phyloP scores from a whole-genome alignment of 2,888 invertebrate species.

The Synanthedon andrenaeformis region DNA sequence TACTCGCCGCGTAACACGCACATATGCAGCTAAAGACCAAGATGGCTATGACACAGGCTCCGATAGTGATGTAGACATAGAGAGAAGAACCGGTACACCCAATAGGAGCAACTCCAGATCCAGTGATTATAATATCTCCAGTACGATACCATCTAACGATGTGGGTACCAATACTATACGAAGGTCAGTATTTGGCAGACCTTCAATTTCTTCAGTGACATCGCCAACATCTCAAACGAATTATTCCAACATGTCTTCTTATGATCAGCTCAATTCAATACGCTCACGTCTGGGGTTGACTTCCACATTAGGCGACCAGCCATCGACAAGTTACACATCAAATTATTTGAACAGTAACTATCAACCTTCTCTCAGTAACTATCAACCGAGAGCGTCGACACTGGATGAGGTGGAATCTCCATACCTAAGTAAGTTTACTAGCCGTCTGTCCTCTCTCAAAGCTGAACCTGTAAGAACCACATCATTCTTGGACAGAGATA shows the following conservation, averaged over 20 bases:
- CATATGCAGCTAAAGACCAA: slow-evolving; percentile 49
- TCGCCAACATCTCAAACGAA: slow-evolving; percentile 24
- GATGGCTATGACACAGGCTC: slow-evolving; percentile 79
- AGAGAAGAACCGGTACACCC: slow-evolving; percentile 47
- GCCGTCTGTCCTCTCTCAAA: slow-evolving; percentile 66
- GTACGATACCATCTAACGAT: slow-evolving; percentile 42
- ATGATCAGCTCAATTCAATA: slow-evolving; percentile 71
- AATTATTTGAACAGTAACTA: slow-evolving; percentile 20
- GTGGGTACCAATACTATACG: slow-evolving; percentile 43
- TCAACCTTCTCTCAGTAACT: neutral
- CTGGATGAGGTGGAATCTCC: slow-evolving; percentile 74
- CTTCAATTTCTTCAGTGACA: slow-evolving; percentile 41
- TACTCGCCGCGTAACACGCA: slow-evolving; percentile 63
- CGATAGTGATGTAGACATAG: slow-evolving; percentile 75
- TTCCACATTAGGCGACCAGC: slow-evolving; percentile 45
- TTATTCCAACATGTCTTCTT: slow-evolving; percentile 30
- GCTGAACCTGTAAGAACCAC: slow-evolving; percentile 41
- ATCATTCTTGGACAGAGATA: slow-evolving; percentile 40
- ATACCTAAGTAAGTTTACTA: slow-evolving; percentile 78
- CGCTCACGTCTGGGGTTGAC: slow-evolving; percentile 69
- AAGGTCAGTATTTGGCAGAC: slow-evolving; percentile 48
- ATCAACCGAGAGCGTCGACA: slow-evolving; percentile 37
- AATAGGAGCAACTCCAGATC: slow-evolving; percentile 48
- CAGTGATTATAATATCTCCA: slow-evolving; percentile 51
- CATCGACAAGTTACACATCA: slow-evolving; percentile 35